phyloP scores from a whole-genome alignment of 2,797 vertebrate genomes.

The Botia almorhae region DNA sequence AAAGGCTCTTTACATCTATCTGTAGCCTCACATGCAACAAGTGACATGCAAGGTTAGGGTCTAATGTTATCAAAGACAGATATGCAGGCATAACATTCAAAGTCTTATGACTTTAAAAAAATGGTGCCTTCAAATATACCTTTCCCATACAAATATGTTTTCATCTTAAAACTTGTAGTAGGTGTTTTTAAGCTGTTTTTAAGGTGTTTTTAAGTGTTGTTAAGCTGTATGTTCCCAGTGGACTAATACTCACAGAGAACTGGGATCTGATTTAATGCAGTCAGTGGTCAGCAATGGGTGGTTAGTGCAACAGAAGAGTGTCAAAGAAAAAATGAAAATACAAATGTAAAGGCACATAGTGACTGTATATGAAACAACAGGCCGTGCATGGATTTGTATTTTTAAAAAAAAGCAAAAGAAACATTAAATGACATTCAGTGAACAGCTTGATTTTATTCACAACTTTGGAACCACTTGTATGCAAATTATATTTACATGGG shows the following conservation, averaged over 20 bases:
- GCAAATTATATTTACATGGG: conserved; percentile 42
- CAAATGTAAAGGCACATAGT: background rate
- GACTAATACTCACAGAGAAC: background rate
- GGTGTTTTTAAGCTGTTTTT: no score
- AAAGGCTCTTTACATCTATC: background rate
- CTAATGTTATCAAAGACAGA: background rate
- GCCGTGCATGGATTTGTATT: background rate
- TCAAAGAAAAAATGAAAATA: background rate
- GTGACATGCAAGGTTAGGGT: background rate
- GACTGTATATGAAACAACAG: background rate
- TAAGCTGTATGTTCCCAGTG: background rate
- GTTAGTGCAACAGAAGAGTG: background rate
- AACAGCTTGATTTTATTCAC: conserved; percentile 50
- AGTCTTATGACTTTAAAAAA: background rate
- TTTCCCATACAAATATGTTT: background rate
- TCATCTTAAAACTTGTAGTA: background rate
- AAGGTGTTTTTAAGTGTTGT: no score
- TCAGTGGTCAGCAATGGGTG: background rate
- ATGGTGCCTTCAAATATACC: background rate
- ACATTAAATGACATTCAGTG: background rate
- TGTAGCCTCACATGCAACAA: background rate
- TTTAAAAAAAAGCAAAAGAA: background rate
- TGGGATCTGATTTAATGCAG: background rate
- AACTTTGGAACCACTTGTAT: conserved; percentile 34
- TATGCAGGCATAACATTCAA: background rate